These are phyloP conservation scores for Paedocypris micromegethes DNA, from an alignment of 2,797 vertebrate species.

Conservation along the genomic window DNA sequence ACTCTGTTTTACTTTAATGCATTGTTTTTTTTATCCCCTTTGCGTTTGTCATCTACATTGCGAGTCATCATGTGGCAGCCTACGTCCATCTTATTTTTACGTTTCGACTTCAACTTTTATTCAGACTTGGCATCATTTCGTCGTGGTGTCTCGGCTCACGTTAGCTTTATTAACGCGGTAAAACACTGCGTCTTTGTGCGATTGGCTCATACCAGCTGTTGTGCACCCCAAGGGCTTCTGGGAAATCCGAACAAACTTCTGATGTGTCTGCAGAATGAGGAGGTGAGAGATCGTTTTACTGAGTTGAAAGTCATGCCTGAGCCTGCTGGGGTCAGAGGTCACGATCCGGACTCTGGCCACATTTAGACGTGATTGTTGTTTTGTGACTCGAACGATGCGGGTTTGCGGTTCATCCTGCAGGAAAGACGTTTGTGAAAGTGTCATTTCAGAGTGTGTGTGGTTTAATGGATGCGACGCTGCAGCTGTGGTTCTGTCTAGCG, in stretches of 20 bases:
- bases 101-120: too few relatives aligned
- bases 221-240: constrained; percentile 42
- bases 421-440: constrained; percentile 2
- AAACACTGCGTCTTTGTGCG: constrained; percentile 44
- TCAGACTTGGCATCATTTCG: too few relatives aligned
- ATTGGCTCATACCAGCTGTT: constrained; percentile 38
- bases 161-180: neutral
- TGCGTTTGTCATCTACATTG: too few relatives aligned
- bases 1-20: too few relatives aligned
- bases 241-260: constrained; percentile 46
- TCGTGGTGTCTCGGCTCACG: too few relatives aligned
- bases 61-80: too few relatives aligned
- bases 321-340: constrained; percentile 43
- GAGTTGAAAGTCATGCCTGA: constrained; percentile 36
- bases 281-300: constrained; percentile 32
- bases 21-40: too few relatives aligned
- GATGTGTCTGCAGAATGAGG: constrained; percentile 41
- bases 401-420: too few relatives aligned
- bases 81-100: too few relatives aligned
- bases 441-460: neutral
- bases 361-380: neutral
- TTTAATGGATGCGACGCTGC: neutral
- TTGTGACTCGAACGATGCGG: too few relatives aligned
- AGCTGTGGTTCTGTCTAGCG: constrained; percentile 13
- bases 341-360: constrained; percentile 28